Evolutionary conservation across 2,113 vertebrate species (phyloP).

Genomic region (Siphamia tubifer): DNA sequence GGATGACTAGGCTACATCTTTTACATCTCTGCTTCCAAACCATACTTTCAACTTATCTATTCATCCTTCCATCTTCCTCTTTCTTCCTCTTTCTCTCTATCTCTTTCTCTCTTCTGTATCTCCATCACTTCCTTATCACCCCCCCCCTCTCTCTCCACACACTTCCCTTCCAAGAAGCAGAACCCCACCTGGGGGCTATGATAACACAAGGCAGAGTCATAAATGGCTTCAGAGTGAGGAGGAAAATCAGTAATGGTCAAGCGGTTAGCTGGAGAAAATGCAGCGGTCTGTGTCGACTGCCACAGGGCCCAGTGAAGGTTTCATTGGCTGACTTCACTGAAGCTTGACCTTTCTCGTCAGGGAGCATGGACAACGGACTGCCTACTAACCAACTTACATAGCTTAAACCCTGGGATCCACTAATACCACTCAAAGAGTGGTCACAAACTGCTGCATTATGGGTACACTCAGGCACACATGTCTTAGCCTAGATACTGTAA

Average conservation of each 20-base stretch:
- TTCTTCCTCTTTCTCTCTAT: neutral
- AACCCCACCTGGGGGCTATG: conserved; percentile 42
- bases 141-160: neutral
- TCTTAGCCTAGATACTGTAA: neutral
- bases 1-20: neutral
- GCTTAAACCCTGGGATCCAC: conserved; percentile 30
- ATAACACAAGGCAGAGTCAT: conserved; percentile 40
- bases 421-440: conserved; percentile 1
- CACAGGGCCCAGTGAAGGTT: conserved; percentile 34
- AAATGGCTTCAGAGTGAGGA: conserved; percentile 36
- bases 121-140: conserved; percentile 27
- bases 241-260: conserved; percentile 44
- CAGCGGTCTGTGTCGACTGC: conserved; percentile 37
- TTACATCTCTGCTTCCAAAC: conserved; percentile 8
- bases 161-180: conserved; percentile 35
- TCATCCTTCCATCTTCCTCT: conserved; percentile 16
- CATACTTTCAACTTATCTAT: conserved; percentile 20
- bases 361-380: conserved; percentile 6
- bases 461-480: neutral
- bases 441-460: neutral
- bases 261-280: conserved; percentile 29
- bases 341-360: conserved; percentile 56
- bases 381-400: conserved; percentile 20
- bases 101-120: conserved; percentile 8
- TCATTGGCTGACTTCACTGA: conserved; percentile 58